A percentile compares a stretch with the other conserved stretches of the same genome.
These are phyloP conservation scores for Volucella inanis DNA, from an alignment of 2,888 invertebrate genomes.

Conservation along the genomic window DNA sequence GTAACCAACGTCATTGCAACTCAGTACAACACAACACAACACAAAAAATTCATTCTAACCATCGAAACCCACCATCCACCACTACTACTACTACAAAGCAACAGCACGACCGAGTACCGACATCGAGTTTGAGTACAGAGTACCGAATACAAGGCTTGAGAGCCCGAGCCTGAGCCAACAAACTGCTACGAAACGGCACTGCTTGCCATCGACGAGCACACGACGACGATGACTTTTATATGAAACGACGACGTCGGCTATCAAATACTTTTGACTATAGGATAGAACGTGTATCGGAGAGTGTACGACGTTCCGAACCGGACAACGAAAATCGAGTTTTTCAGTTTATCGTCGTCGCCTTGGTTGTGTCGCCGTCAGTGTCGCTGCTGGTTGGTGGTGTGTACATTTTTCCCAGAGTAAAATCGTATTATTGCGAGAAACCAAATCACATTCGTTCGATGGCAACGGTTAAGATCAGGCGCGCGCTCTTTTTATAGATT, in stretches of 20 bases:
- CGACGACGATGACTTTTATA: no score
- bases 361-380: conserved; percentile 58
- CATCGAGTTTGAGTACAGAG: conserved; percentile 71
- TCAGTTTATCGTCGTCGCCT: conserved; percentile 67
- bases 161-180: conserved; percentile 3
- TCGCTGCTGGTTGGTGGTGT: conserved; percentile 59
- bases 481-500: conserved; percentile 83
- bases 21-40: conserved; percentile 70
- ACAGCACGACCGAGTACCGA: conserved; percentile 45
- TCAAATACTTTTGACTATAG: conserved; percentile 34
- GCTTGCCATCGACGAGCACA: no score
- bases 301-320: conserved; percentile 49
- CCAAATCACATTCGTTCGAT: conserved; percentile 83
- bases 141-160: conserved; percentile 1
- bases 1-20: conserved; percentile 68
- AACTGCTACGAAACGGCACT: conserved; percentile 16
- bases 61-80: conserved; percentile 11
- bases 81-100: conserved; percentile 52
- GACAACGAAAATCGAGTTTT: conserved; percentile 70
- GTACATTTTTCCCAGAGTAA: conserved; percentile 79
- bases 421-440: conserved; percentile 83
- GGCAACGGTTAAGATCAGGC: conserved; percentile 84
- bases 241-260: neutral
- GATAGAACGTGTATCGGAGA: conserved; percentile 72
- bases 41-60: conserved; percentile 40